These are phyloP conservation scores for Drosophila nebulosa DNA, from an alignment of 1,140 invertebrate genomes.

Conservation along the genomic window DNA sequence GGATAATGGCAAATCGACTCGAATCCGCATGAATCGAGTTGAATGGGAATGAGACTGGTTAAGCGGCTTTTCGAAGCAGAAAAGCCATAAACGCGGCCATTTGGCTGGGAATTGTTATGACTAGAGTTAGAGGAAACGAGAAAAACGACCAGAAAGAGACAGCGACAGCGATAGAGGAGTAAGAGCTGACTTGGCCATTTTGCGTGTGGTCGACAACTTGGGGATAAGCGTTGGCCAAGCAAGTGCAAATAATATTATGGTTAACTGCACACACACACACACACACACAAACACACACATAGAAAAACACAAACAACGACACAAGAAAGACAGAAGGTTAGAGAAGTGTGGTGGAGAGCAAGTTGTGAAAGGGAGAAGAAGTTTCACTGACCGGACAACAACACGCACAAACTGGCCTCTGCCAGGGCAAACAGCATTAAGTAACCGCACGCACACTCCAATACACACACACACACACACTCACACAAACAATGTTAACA, in stretches of 20 bases:
- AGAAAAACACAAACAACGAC: neutral
- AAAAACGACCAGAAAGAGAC: neutral
- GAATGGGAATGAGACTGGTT: neutral
- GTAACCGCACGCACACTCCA: conserved; percentile 59
- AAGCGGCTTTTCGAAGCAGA: neutral
- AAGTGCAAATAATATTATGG: conserved; percentile 76
- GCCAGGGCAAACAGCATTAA: conserved; percentile 67
- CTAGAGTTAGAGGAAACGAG: conserved; percentile 5
- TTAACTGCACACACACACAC: conserved; percentile 58
- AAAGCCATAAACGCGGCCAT: conserved; percentile 42
- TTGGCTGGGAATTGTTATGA: conserved; percentile 45
- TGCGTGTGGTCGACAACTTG: conserved; percentile 1
- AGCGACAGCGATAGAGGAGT: neutral
- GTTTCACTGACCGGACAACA: conserved; percentile 14
- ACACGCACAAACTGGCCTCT: conserved; percentile 53
- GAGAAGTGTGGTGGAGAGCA: neutral
- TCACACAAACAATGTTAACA: neutral
- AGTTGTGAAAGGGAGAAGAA: conserved; percentile 13
- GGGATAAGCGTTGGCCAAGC: conserved; percentile 39
- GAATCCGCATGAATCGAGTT: neutral
- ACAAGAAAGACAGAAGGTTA: neutral
- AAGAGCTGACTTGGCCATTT: conserved; percentile 2
- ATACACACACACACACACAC: conserved; percentile 3
- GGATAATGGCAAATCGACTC: neutral
- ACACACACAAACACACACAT: neutral